These are phyloP conservation scores for Scaptomyza hsui DNA, from an alignment of 1,140 invertebrate species.

Conservation along the genomic window DNA sequence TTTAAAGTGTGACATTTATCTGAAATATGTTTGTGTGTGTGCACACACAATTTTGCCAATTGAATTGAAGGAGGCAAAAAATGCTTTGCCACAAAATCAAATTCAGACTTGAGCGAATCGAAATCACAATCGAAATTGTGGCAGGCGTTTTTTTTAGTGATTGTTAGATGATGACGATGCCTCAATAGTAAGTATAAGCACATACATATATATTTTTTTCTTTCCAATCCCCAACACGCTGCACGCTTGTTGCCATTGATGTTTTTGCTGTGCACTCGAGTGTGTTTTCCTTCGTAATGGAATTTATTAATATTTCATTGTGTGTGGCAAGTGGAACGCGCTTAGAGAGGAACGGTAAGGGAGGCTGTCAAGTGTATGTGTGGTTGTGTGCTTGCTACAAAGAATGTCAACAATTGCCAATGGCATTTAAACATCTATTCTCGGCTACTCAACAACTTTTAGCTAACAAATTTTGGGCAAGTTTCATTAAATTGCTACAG, in stretches of 20 bases:
- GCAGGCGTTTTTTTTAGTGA: constrained; percentile 55
- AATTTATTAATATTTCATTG: constrained; percentile 83
- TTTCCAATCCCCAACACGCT: constrained; percentile 19
- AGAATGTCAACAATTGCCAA: constrained; percentile 75
- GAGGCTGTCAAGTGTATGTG: constrained; percentile 46
- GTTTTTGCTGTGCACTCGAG: constrained; percentile 77
- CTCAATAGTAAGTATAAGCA: constrained; percentile 18
- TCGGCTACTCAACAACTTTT: constrained; percentile 4
- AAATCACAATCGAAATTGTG: constrained; percentile 24
- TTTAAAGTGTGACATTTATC: constrained; percentile 12
- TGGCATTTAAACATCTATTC: constrained; percentile 15
- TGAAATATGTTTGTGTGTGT: constrained; percentile 17
- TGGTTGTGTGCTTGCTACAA: constrained; percentile 52
- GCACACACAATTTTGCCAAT: constrained; percentile 28
- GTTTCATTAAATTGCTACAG: constrained; percentile 28
- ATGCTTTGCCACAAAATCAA: constrained; percentile 28
- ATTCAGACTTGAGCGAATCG: constrained; percentile 23
- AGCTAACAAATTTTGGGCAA: constrained; percentile 6
- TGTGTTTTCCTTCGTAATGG: constrained; percentile 81
- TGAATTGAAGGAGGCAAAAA: constrained; percentile 59
- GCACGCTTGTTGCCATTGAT: constrained; percentile 65
- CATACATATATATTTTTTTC: constrained; percentile 3
- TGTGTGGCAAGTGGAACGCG: constrained; percentile 37
- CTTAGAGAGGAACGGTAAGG: not conserved
- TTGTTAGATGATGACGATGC: constrained; percentile 45